These are phyloP conservation scores for Lycorma delicatula DNA, from an alignment of 1,140 invertebrate species.

Conservation along the genomic window DNA sequence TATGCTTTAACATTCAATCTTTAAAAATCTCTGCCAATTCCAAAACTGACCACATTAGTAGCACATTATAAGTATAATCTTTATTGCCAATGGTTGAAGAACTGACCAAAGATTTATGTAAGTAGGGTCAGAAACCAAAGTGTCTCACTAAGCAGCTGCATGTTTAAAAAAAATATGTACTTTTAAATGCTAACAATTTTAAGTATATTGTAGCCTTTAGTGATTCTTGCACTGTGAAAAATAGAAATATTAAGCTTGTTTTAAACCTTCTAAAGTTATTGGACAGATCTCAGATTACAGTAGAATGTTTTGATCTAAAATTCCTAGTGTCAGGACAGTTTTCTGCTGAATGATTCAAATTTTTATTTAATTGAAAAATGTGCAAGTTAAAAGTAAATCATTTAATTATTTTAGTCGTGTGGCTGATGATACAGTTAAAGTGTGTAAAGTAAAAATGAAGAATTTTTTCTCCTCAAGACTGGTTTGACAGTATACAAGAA, in stretches of 20 bases:
- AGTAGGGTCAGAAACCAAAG: conserved; percentile 27
- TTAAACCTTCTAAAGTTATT: conserved; percentile 20
- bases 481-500: no score
- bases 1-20: conserved; percentile 27
- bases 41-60: conserved; percentile 24
- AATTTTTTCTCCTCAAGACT: no score
- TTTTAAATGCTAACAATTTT: conserved; percentile 22
- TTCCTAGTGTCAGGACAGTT: conserved; percentile 24
- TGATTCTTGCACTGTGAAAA: conserved; percentile 19
- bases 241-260: conserved; percentile 20
- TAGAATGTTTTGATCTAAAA: conserved; percentile 22
- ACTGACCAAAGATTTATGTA: conserved; percentile 24
- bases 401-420: not conserved
- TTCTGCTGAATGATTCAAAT: conserved; percentile 15
- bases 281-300: conserved; percentile 15
- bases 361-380: conserved; percentile 14
- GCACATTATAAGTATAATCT: conserved; percentile 29
- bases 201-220: no score
- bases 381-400: no score
- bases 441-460: no score
- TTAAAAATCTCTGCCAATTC: conserved; percentile 27
- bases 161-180: conserved; percentile 24
- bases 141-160: conserved; percentile 26
- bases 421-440: not conserved
- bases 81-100: conserved; percentile 22